phyloP scores from a whole-genome alignment of 2,113 vertebrate genomes.

The Anseranas semipalmata region DNA sequence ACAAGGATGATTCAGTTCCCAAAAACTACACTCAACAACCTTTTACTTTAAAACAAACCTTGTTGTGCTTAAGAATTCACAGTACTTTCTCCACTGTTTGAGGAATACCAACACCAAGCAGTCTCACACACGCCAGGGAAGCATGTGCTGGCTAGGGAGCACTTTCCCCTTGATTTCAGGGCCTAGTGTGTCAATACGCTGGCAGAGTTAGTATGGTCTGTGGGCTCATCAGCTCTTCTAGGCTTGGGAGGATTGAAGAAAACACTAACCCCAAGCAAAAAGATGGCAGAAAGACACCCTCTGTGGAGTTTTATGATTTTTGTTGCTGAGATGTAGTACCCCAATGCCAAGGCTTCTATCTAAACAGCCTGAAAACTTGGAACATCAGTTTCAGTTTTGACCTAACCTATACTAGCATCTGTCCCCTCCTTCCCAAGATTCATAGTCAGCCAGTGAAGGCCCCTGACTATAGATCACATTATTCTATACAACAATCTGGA shows the following conservation, averaged over 20 bases:
- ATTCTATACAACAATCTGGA: not conserved
- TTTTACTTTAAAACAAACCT: not conserved
- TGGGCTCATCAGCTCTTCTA: not conserved
- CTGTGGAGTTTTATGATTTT: not conserved
- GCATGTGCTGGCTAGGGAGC: not conserved
- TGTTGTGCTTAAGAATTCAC: not conserved
- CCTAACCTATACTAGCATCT: not conserved
- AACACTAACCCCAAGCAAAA: not conserved
- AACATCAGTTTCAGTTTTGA: not conserved
- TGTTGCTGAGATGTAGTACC: not conserved
- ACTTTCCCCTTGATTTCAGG: not conserved
- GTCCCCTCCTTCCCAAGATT: not conserved
- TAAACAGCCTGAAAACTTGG: not conserved
- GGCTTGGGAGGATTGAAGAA: not conserved
- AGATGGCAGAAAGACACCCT: not conserved
- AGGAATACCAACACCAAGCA: not conserved
- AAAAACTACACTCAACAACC: not conserved
- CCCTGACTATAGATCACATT: not conserved
- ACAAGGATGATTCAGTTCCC: not conserved
- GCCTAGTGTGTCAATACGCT: rapidly evolving
- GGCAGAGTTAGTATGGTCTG: not conserved
- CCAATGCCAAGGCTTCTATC: not conserved
- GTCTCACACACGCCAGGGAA: not conserved
- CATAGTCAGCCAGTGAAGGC: not conserved
- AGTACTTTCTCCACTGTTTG: not conserved